phyloP scores from a whole-genome alignment of 2,113 vertebrate genomes.

The Chloropsis cyanopogon region DNA sequence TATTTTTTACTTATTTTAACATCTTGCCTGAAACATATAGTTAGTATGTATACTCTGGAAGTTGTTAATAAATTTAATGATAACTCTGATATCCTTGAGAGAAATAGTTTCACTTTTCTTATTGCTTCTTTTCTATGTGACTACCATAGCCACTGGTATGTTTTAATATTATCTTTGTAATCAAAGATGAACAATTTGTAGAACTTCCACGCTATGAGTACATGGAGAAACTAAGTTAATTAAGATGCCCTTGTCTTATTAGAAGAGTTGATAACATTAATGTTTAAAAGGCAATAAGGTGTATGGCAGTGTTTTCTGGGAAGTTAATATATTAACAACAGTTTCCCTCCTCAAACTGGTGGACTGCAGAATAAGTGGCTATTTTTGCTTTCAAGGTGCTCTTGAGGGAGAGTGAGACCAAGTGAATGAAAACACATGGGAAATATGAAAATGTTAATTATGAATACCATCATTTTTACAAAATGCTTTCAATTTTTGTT shows the following conservation, averaged over 20 bases:
- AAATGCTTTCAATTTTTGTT: not conserved
- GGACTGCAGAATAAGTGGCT: not conserved
- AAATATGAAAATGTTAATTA: not conserved
- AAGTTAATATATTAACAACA: not conserved
- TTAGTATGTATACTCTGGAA: not conserved
- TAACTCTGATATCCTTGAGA: not conserved
- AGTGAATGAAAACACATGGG: not conserved
- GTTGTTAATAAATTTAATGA: not conserved
- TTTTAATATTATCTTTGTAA: not conserved
- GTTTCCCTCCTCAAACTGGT: not conserved
- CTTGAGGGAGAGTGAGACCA: not conserved
- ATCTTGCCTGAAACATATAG: not conserved
- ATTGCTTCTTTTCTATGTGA: not conserved
- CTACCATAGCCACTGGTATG: not conserved
- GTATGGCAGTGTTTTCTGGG: not conserved
- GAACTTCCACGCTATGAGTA: not conserved
- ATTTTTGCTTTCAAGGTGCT: not conserved
- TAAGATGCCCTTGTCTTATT: not conserved
- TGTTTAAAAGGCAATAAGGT: not conserved
- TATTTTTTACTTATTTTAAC: not conserved
- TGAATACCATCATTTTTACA: not conserved
- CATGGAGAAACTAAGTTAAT: not conserved
- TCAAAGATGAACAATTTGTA: not conserved
- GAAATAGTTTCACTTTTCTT: not conserved
- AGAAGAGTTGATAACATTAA: not conserved